Conservation (phyloP, 2,888 invertebrate species). For the Phengaris arion region DNA sequence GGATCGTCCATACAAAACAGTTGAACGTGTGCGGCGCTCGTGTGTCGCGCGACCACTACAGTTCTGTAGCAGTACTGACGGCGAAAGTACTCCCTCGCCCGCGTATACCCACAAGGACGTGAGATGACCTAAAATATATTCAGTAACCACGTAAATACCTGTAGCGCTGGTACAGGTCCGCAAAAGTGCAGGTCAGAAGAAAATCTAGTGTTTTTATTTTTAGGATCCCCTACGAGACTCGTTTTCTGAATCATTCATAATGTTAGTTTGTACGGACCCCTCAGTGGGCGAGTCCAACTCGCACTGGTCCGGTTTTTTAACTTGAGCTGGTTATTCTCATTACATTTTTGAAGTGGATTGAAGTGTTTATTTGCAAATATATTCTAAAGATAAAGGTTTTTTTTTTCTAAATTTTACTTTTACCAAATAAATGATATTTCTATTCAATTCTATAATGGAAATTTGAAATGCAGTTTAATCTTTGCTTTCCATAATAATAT, state of each 20-base stretch:
- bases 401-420: no score
- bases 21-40: neutral
- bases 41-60: neutral
- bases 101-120: neutral
- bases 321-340: no score
- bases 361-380: no score
- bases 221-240: neutral
- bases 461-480: no score
- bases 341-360: no score
- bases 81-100: slow-evolving; percentile 3
- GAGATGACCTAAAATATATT: neutral
- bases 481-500: no score
- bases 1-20: neutral
- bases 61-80: neutral
- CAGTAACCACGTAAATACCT: neutral
- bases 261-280: neutral
- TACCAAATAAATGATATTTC: no score
- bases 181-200: neutral
- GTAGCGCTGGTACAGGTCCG: neutral
- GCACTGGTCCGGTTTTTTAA: no score
- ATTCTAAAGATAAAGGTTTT: no score
- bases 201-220: neutral
- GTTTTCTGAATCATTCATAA: no score
- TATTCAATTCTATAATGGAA: no score
- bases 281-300: neutral